Conservation (phyloP, 2,113 vertebrate genomes). For the Muscicapa adusta region DNA sequence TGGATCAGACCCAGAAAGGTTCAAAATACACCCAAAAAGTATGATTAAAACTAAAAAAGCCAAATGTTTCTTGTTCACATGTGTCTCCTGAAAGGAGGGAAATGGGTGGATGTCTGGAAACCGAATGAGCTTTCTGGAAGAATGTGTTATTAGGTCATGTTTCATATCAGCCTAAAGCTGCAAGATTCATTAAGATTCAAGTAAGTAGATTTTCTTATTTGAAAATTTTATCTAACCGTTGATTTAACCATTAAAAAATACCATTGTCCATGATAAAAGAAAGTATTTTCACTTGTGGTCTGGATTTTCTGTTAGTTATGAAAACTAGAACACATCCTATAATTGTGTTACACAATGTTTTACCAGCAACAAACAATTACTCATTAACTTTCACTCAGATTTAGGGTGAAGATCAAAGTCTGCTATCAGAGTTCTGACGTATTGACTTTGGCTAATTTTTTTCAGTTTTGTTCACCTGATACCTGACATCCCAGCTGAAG, state of each 20-base stretch:
- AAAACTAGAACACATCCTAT: not conserved
- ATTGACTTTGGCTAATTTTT: not conserved
- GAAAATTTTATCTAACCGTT: not conserved
- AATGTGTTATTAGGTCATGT: not conserved
- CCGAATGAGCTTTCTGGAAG: not conserved
- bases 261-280: not conserved
- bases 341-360: not conserved
- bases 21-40: rapidly evolving
- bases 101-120: not conserved
- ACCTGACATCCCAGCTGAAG: not conserved
- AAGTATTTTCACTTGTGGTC: not conserved
- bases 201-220: not conserved
- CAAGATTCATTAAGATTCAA: not conserved
- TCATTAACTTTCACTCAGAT: not conserved
- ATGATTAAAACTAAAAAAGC: no score
- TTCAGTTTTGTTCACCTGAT: not conserved
- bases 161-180: not conserved
- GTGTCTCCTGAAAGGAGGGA: not conserved
- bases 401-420: not conserved
- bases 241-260: not conserved
- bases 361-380: not conserved
- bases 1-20: not conserved
- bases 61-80: not conserved
- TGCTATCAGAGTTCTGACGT: not conserved
- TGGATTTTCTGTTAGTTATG: not conserved